A percentile compares a stretch with the other conserved stretches of the same genome.
These are phyloP conservation scores for Neolamprologus cancellatus DNA, from an alignment of 2,113 vertebrate species.

Conservation along the genomic window DNA sequence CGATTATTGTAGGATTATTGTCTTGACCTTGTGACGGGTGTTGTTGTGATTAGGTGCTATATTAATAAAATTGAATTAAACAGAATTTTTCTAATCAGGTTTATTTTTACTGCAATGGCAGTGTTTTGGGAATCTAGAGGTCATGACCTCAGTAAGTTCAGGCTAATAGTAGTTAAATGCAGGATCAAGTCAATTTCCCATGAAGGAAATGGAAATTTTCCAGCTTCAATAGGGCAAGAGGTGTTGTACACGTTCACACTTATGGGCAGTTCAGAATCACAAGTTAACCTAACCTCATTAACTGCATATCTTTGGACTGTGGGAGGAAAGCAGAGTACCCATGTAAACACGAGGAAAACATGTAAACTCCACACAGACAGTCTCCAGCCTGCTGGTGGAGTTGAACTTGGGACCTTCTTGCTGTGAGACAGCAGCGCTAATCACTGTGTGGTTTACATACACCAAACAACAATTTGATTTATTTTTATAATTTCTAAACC, in stretches of 20 bases:
- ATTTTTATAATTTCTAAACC: not conserved
- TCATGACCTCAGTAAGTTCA: not conserved
- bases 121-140: not conserved
- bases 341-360: fast-evolving
- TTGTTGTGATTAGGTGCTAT: not conserved
- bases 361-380: not conserved
- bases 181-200: not conserved
- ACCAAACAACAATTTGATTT: not conserved
- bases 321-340: not conserved
- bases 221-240: not conserved
- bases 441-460: not conserved
- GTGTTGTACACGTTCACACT: not conserved
- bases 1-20: not conserved
- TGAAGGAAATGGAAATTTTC: not conserved
- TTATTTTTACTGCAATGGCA: not conserved
- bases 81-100: not conserved
- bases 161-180: not conserved
- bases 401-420: not conserved
- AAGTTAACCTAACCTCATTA: not conserved
- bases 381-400: not conserved
- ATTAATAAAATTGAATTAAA: not conserved
- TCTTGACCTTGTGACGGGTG: not conserved
- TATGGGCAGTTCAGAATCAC: not conserved
- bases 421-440: not conserved
- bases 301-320: not conserved